Conservation (phyloP, 1,140 invertebrate genomes). For the Mercenaria mercenaria region DNA sequence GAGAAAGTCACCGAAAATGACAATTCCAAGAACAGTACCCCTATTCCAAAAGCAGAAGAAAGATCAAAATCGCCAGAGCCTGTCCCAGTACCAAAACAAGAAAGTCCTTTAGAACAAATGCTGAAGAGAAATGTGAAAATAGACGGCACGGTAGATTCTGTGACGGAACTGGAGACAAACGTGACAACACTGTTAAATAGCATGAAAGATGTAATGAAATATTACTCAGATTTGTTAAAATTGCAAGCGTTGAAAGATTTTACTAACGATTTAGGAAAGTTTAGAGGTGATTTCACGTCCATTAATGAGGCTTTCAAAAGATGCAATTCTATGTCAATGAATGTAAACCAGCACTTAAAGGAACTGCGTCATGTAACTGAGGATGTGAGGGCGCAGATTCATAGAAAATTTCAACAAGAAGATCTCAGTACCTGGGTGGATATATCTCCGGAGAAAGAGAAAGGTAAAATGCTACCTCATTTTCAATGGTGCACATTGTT, state of each 20-base stretch:
- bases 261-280: slow-evolving; percentile 50
- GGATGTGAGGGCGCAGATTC: slow-evolving; percentile 23
- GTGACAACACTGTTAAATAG: slow-evolving; percentile 21
- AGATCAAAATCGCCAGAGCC: neutral
- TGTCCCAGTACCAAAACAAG: neutral
- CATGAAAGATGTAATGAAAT: slow-evolving; percentile 48
- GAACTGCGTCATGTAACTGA: slow-evolving; percentile 30
- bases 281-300: slow-evolving; percentile 35
- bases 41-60: neutral
- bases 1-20: neutral
- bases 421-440: slow-evolving; percentile 53
- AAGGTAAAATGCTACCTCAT: slow-evolving; percentile 26
- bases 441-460: slow-evolving; percentile 18
- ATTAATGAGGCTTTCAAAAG: slow-evolving; percentile 48
- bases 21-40: neutral
- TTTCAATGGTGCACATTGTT: neutral
- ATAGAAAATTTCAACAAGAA: slow-evolving; percentile 54
- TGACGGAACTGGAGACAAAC: slow-evolving; percentile 4
- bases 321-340: slow-evolving; percentile 7
- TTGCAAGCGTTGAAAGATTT: slow-evolving; percentile 51
- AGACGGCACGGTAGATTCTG: neutral
- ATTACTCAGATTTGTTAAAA: slow-evolving; percentile 49
- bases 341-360: slow-evolving; percentile 31
- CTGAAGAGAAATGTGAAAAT: slow-evolving; percentile 40
- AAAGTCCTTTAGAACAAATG: slow-evolving; percentile 49